Conservation (phyloP, 2,888 invertebrate genomes). For the Lasius platythorax region DNA sequence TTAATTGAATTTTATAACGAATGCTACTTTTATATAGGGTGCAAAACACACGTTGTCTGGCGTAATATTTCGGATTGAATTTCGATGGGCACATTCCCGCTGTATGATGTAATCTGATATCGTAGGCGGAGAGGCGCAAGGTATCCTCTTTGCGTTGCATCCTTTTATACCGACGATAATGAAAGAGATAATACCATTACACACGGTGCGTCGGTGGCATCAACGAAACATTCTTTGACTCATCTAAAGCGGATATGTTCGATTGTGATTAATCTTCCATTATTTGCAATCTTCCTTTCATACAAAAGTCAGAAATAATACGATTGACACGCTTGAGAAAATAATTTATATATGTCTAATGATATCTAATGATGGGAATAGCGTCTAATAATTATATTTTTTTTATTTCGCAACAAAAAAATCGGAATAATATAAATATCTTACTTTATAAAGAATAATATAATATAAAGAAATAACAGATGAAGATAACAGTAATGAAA, state of each 20-base stretch:
- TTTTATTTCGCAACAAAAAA: neutral
- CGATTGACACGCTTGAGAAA: neutral
- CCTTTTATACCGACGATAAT: conserved; percentile 64
- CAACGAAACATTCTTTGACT: conserved; percentile 27
- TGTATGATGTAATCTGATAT: conserved; percentile 54
- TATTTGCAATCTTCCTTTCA: neutral
- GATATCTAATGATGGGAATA: neutral
- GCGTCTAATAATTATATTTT: neutral
- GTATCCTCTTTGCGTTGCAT: conserved; percentile 11
- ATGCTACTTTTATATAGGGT: neutral
- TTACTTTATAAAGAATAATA: neutral
- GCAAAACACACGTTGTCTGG: neutral
- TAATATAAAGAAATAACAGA: neutral
- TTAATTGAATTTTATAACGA: neutral
- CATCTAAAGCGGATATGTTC: neutral
- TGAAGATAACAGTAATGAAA: neutral
- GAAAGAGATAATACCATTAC: conserved; percentile 65
- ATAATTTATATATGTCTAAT: too few relatives aligned
- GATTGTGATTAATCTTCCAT: neutral
- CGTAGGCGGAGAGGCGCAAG: conserved; percentile 57
- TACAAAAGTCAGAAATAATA: neutral
- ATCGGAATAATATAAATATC: neutral
- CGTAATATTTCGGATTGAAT: conserved; percentile 56
- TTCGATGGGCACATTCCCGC: conserved; percentile 39
- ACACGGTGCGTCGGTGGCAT: conserved; percentile 38